phyloP scores from a whole-genome alignment of 2,888 invertebrate genomes.

The Drosophila mulleri region DNA sequence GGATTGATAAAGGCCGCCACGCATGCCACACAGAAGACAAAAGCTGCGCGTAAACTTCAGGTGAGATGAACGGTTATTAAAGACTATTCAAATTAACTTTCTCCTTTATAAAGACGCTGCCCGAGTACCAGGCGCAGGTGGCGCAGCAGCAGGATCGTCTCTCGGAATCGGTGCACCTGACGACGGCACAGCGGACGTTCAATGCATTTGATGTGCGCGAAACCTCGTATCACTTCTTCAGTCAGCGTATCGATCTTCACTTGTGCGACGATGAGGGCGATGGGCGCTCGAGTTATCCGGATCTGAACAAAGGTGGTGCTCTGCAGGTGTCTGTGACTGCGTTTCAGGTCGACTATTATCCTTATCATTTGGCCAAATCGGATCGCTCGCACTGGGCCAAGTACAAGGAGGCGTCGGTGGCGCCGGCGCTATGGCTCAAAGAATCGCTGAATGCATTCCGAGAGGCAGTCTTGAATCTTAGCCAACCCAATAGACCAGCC shows the following conservation, averaged over 20 bases:
- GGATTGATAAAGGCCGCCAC: conserved; percentile 93
- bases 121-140: conserved; percentile 90
- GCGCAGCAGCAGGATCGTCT: conserved; percentile 86
- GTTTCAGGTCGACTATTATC: conserved; percentile 97
- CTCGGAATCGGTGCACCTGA: conserved; percentile 82
- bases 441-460: conserved; percentile 93
- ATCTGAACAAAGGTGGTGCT: conserved; percentile 95
- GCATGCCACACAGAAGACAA: conserved; percentile 91
- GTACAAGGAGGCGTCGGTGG: conserved; percentile 91
- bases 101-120: conserved; percentile 85
- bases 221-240: conserved; percentile 98
- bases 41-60: conserved; percentile 94
- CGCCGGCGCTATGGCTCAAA: conserved; percentile 94
- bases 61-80: conserved; percentile 81
- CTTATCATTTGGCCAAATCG: conserved; percentile 96
- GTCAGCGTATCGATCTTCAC: conserved; percentile 97
- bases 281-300: conserved; percentile 93
- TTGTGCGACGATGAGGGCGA: conserved; percentile 97
- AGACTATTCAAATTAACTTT: too few species aligned
- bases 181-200: conserved; percentile 88
- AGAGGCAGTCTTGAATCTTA: conserved; percentile 90
- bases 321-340: conserved; percentile 95
- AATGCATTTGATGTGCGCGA: conserved; percentile 96
- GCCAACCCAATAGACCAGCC: conserved; percentile 87
- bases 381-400: conserved; percentile 96